Evolutionary conservation across 2,888 invertebrate genomes (phyloP).

Genomic region (Plagodis pulveraria): DNA sequence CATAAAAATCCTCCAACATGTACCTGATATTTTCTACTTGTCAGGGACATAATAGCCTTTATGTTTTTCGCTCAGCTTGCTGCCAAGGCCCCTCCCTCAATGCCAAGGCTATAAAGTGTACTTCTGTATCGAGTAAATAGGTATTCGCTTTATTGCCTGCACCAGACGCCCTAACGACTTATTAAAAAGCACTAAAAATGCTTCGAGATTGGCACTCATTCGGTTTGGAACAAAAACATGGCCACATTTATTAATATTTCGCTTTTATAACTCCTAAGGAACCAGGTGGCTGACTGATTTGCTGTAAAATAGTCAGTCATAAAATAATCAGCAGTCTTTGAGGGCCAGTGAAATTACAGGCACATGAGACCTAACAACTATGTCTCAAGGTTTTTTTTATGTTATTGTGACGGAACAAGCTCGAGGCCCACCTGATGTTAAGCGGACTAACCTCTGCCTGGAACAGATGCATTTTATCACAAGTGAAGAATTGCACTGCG

Average conservation of each 20-base stretch:
- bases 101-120: conserved; percentile 13
- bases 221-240: neutral
- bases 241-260: neutral
- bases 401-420: too few relatives aligned
- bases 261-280: too few relatives aligned
- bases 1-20: neutral
- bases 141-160: conserved; percentile 34
- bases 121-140: conserved; percentile 6
- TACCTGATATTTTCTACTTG: neutral
- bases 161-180: conserved; percentile 37
- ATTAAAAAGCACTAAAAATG: conserved; percentile 27
- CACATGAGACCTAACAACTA: too few relatives aligned
- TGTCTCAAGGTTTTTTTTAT: too few relatives aligned
- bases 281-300: too few relatives aligned
- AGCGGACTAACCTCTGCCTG: too few relatives aligned
- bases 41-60: neutral
- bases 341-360: too few relatives aligned
- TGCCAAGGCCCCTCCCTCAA: conserved; percentile 1
- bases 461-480: too few relatives aligned
- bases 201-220: conserved; percentile 5
- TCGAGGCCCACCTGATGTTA: too few relatives aligned
- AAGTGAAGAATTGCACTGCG: too few relatives aligned
- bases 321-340: too few relatives aligned
- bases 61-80: neutral
- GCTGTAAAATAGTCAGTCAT: too few relatives aligned